phyloP scores from a whole-genome alignment of 2,797 vertebrate genomes.

The Lagocephalus sceleratus region DNA sequence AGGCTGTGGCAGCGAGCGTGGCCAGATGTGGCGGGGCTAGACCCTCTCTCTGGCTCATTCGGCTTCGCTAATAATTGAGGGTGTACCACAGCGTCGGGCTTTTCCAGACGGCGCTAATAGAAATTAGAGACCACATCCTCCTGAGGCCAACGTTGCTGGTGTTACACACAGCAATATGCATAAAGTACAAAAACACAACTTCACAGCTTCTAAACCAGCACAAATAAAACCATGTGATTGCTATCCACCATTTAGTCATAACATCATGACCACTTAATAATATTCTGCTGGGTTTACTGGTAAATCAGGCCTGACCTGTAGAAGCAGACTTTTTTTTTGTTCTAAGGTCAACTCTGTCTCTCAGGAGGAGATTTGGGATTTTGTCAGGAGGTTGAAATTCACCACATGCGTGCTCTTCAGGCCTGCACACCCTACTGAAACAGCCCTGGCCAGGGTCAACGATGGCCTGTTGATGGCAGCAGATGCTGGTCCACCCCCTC shows the following conservation, averaged over 20 bases:
- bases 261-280: not conserved
- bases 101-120: conserved; percentile 50
- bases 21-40: conserved; percentile 54
- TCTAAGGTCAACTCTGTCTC: no score
- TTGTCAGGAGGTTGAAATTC: no score
- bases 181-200: conserved; percentile 4
- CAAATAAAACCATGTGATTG: conserved; percentile 5
- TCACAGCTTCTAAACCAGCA: conserved; percentile 2
- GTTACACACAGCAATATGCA: conserved; percentile 23
- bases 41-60: conserved; percentile 34
- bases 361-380: no score
- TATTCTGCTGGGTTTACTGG: no score
- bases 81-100: conserved; percentile 49
- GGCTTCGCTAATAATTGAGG: conserved; percentile 33
- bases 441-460: no score
- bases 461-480: no score
- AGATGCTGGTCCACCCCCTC: no score
- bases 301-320: no score
- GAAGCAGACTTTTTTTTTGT: no score
- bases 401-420: no score
- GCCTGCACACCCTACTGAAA: no score
- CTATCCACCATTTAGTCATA: not conserved
- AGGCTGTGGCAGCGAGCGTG: conserved; percentile 37
- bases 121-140: conserved; percentile 38
- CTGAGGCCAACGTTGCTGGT: conserved; percentile 21